Evolutionary conservation across 2,888 invertebrate species (phyloP), one percentile per base, ranked within the genome.

Genomic region (Toxonevra muliebris): DNA sequence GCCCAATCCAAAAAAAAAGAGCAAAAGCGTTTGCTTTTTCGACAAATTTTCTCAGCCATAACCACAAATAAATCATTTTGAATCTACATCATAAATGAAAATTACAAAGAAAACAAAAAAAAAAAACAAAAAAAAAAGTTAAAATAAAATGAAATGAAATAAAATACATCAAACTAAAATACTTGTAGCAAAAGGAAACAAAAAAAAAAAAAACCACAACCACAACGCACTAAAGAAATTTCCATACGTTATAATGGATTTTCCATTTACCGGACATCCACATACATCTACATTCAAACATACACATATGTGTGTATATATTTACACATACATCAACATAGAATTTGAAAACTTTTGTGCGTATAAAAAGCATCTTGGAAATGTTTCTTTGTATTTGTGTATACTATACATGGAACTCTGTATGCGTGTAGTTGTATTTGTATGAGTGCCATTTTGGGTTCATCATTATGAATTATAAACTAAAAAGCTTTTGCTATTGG

Each of bases 11-110:
- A 7, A 30, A 30, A 30, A 30, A 30, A 30, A 30, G 2, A 30
- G 30, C 30, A 30, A 30, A 30, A 30, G 30, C 30, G 7, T 30
- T 30, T 30, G 30, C 30, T 30, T 30, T 30, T 30, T 30, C 30
- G 65, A 59, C 59, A 65, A 59, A 59, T 59, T 65, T 65, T 59
- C 65, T 65, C 59, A 58, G 52, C 43, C 30, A 65, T 59, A 65
- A 65, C 57, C 59, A 59, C 41, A 65, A 65, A 65, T 65, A 65
- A 65, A 65, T 65, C 65, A 65, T 59, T 65, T 65, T 59, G 58
- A 65, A 65, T 65, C 52, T 59, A 43, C 65, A 19, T 20, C 15
- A 65, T 58, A 30, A 30, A 30, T 30, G 30, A 30, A 30, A 30
- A 30, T 30, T 30, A 30, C 30, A 30, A 30, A 30, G 7, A 30